A percentile compares a stretch with the other conserved stretches of the same genome.
Conservation (phyloP, 2,888 invertebrate species). For the Ecdyonurus torrentis region DNA sequence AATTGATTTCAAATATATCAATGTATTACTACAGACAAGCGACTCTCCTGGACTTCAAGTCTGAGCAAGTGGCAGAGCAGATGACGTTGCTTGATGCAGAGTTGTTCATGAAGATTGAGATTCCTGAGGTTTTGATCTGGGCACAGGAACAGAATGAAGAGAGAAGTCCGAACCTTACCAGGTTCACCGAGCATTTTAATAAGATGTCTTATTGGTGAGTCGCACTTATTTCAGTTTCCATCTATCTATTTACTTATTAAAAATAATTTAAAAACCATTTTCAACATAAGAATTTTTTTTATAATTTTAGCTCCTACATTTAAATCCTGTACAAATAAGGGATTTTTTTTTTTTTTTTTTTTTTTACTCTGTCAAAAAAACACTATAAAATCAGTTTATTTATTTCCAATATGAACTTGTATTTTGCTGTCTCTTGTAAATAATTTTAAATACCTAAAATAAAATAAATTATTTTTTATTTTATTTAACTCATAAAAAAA, state of each 20-base stretch:
- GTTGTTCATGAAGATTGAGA: slow-evolving; percentile 89
- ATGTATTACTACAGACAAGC: slow-evolving; percentile 30
- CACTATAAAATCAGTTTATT: no score
- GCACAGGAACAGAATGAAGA: slow-evolving; percentile 96
- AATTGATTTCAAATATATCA: no score
- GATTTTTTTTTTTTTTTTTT: slow-evolving; percentile 2
- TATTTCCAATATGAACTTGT: no score
- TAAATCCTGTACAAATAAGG: no score
- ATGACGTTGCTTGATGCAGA: slow-evolving; percentile 95
- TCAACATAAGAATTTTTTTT: no score
- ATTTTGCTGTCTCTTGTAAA: no score
- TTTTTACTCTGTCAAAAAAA: no score
- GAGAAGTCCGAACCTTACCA: slow-evolving; percentile 85
- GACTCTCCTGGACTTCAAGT: slow-evolving; percentile 80
- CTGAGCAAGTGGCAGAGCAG: slow-evolving; percentile 90
- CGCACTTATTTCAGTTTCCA: slow-evolving; percentile 7
- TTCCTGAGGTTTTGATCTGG: slow-evolving; percentile 94
- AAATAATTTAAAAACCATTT: neutral
- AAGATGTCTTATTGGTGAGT: slow-evolving; percentile 93
- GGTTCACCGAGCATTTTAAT: slow-evolving; percentile 98
- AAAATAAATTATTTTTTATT: no score
- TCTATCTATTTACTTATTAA: neutral
- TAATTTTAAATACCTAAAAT: no score
- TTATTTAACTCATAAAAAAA: no score
- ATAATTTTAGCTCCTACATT: neutral